Evolutionary conservation across 1,140 invertebrate species (phyloP), one percentile per base, ranked within the genome.

Genomic region (Listronotus bonariensis): DNA sequence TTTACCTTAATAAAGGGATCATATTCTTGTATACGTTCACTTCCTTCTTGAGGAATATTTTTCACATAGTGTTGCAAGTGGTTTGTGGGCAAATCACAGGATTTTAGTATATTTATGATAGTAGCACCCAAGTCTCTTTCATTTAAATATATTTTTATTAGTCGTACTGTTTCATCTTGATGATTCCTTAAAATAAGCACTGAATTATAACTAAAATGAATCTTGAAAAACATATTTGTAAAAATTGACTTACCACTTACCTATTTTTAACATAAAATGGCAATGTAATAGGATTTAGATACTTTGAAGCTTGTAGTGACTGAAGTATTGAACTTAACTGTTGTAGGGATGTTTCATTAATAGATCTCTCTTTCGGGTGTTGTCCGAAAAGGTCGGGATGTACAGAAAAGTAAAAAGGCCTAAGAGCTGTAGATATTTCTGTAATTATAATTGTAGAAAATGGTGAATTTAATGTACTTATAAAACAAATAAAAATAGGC

Each of bases 361-460:
- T 89, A 62, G 87, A 92, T 75, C 90, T 87, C 83, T 96, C 92
- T 74, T 86, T 87, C 40, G 95, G 95, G 84, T 91, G 88, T 78
- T 93, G 89, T 56, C 92, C 92, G 85, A 97, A 97, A 38, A 97
- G 80, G 81, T 98, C 95, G 12, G 95, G 95, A 85, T 98, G 95
- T 17, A 97, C 95, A 48, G 88, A 88, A 80, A 97, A 97, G 79
- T 95, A 97, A 78, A 98, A 97, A 1, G 95, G 95, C 66, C 94
- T 82, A 12, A 98, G 80, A 0, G 93, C 95, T 14, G 92, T 89
- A 5, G 92, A 89, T n/a, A 95, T 83, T 83, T 96, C 91, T 20
- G 87, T 15, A 59, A 32, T 26, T 26, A 5, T 26, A 26, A 26
- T 26, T 26, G 20, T 26, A 8, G n/a, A n/a, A n/a, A n/a, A n/a